phyloP scores from a whole-genome alignment of 2,797 vertebrate species.

The Eurystomus glaucurus region DNA sequence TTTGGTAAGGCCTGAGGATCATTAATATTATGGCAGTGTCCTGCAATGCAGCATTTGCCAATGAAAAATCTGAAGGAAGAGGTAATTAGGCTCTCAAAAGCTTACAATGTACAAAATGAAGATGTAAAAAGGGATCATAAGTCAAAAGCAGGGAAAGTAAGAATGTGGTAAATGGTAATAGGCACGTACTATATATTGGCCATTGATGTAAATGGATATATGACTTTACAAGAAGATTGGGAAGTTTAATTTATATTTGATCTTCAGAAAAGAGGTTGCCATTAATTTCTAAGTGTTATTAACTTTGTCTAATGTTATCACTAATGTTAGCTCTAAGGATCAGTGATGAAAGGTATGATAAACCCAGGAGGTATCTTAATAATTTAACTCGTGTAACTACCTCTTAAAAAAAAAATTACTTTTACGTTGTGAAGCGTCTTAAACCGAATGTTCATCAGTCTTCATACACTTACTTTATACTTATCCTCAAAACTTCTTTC shows the following conservation, averaged over 20 bases:
- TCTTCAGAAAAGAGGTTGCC: neutral
- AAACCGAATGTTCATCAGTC: neutral
- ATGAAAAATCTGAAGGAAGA: neutral
- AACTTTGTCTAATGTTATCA: neutral
- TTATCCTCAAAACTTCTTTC: neutral
- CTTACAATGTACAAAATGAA: constrained; percentile 6
- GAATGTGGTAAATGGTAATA: neutral
- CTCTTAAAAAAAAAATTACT: constrained; percentile 12
- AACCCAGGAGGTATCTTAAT: neutral
- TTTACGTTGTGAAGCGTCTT: constrained; percentile 5
- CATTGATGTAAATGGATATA: neutral
- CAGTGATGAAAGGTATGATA: neutral
- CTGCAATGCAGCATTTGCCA: neutral
- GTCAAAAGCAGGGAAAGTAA: neutral
- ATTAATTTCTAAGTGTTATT: constrained; percentile 4
- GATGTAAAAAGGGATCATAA: neutral
- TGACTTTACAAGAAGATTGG: neutral
- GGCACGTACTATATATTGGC: neutral
- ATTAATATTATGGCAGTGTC: neutral
- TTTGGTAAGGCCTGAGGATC: neutral
- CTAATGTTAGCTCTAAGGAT: neutral
- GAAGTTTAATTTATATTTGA: neutral
- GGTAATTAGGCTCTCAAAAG: neutral
- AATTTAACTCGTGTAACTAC: neutral
- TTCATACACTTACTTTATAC: neutral